These are phyloP conservation scores for Patella pellucida DNA, from an alignment of 2,888 invertebrate species.

Conservation along the genomic window DNA sequence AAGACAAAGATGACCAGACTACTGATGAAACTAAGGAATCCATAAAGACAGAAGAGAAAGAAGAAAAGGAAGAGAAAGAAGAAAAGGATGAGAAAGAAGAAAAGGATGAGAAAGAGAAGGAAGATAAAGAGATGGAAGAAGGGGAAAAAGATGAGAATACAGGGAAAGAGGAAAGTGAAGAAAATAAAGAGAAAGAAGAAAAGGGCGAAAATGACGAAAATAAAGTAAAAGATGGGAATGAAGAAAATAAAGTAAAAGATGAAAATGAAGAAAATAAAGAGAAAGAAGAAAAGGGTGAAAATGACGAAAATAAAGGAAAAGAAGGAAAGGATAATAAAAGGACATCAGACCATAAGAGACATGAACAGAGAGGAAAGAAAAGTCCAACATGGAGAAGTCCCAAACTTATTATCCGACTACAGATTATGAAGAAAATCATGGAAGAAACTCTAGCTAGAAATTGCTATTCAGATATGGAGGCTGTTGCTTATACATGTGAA, in stretches of 20 bases:
- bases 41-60: not conserved
- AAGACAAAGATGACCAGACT: not conserved
- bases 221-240: not conserved
- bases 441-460: not conserved
- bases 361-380: not conserved
- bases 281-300: not conserved
- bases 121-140: not conserved
- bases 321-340: not conserved
- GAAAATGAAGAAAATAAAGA: not conserved
- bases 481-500: not conserved
- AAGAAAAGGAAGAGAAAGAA: not conserved
- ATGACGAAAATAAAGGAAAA: not conserved
- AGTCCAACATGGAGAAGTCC: slow-evolving; percentile 5
- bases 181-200: not conserved
- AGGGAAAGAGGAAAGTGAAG: not conserved
- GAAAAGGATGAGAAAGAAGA: not conserved
- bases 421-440: not conserved
- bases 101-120: not conserved
- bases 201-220: not conserved
- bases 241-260: not conserved
- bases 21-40: not conserved
- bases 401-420: not conserved
- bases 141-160: not conserved
- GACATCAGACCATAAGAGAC: not conserved
- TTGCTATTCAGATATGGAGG: not conserved